Base-by-base conservation (phyloP, 2,797 vertebrate species). In the Atherinosoma microstoma region DNA sequence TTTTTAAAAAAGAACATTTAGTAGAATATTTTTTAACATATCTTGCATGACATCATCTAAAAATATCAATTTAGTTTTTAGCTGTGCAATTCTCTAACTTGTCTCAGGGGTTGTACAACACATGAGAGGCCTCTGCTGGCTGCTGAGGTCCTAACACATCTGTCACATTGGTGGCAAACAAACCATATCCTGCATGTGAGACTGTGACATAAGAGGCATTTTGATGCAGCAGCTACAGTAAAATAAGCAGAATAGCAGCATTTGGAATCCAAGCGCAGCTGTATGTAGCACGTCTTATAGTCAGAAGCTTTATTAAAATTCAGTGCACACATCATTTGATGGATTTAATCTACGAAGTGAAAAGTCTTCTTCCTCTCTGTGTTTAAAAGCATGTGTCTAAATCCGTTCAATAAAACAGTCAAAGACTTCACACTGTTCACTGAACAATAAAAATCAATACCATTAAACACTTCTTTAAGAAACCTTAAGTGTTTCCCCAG, bases 81-180 rank as follows among this genome's bases (percentile, higher is more conserved):
- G 58, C 51, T 51, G 53, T 73, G 40, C 61, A 69, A 42, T 71
- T 68, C 61, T 59, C 53, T 24, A 70, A 83, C 65, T 85, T 81
- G 70, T 70, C 71, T 67, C 58, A 67, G 73, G 54, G 84, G 72
- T 92, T 92, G 80, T 59, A 93, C 92, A 95, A 97, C 96, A 94
- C 97, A 95, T 96, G 96, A 95, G 97, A 98, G 97, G 96, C 97
- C 97, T 97, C 97, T 99, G 94, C 97, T 95, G 97, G 97, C 77
- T 92, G 94, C 79, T 63, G 66, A 70, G 82, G 90, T 93, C 83
- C 85, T 94, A 85, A 93, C 94, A 93, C 93, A 93, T 82, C 67
- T 87, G 87, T 88, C 80, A 58, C 80, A 61, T 79, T 73, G 82
- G 74, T 84, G 71, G 76, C 75, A 89, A 87, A 90, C 87, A 78